phyloP scores from a whole-genome alignment of 2,797 vertebrate genomes.

The Lepilemur ruficaudatus region DNA sequence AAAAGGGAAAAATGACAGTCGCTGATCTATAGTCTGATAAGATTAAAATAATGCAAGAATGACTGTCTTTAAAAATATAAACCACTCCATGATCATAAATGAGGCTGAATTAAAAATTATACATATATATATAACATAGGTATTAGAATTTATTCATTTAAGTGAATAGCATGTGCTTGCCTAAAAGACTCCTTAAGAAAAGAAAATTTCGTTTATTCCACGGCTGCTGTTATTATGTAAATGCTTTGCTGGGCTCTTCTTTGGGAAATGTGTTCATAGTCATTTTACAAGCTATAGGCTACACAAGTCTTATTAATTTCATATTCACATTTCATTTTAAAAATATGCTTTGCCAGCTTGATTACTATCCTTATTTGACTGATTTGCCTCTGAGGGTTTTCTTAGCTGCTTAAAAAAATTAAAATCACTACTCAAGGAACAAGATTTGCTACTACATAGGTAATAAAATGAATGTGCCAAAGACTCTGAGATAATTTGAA shows the following conservation, averaged over 20 bases:
- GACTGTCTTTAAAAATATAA: constrained; percentile 23
- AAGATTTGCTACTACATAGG: not conserved
- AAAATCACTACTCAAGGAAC: not conserved
- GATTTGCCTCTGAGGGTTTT: not conserved
- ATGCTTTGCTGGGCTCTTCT: not conserved
- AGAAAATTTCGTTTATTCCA: constrained; percentile 6
- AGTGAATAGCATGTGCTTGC: not conserved
- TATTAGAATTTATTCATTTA: not conserved
- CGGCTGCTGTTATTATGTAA: not conserved
- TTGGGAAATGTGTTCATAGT: not conserved
- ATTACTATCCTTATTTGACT: not conserved
- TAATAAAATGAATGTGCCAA: constrained; percentile 10
- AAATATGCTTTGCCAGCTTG: constrained; percentile 1
- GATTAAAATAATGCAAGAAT: not conserved
- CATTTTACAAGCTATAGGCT: constrained; percentile 20
- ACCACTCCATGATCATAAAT: not conserved
- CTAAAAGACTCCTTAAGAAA: not conserved
- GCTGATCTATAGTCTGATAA: not conserved
- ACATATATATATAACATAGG: not conserved
- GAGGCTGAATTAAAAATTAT: constrained; percentile 15
- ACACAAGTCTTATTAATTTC: not conserved
- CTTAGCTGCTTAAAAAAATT: not conserved
- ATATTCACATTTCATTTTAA: not conserved
- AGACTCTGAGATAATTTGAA: not conserved
- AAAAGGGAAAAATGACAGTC: not conserved